These are phyloP conservation scores for Palythoa grandis DNA, from an alignment of 92 coral and sea anemone species.

Conservation along the genomic window DNA sequence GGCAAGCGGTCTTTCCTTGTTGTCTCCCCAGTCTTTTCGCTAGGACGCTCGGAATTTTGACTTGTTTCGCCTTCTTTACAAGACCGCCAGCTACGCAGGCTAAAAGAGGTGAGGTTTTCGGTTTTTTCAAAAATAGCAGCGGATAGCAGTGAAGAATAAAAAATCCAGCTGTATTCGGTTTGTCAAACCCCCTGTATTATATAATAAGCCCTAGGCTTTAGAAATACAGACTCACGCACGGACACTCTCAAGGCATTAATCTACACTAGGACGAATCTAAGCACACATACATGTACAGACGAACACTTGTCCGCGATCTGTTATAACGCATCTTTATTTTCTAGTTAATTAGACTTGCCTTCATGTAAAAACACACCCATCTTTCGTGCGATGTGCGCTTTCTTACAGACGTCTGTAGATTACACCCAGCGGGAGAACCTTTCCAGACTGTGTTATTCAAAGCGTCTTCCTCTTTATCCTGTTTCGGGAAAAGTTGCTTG, in stretches of 20 bases:
- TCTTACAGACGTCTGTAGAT: not conserved
- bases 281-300: not conserved
- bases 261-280: not conserved
- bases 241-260: not conserved
- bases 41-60: no score
- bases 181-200: no score
- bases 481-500: not conserved
- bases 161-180: no score
- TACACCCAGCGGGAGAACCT: not conserved
- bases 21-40: no score
- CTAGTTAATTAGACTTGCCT: not conserved
- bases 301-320: not conserved
- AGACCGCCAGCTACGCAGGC: no score
- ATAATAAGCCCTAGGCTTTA: no score
- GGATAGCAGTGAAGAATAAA: no score
- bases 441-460: not conserved
- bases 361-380: constrained; percentile 4
- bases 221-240: no score
- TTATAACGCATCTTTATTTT: not conserved
- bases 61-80: no score
- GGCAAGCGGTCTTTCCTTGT: no score
- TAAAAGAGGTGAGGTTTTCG: no score
- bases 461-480: not conserved
- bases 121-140: no score
- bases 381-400: not conserved